These are phyloP conservation scores for Minunthozetes semirufus DNA, from an alignment of 2,888 invertebrate genomes.

Conservation along the genomic window DNA sequence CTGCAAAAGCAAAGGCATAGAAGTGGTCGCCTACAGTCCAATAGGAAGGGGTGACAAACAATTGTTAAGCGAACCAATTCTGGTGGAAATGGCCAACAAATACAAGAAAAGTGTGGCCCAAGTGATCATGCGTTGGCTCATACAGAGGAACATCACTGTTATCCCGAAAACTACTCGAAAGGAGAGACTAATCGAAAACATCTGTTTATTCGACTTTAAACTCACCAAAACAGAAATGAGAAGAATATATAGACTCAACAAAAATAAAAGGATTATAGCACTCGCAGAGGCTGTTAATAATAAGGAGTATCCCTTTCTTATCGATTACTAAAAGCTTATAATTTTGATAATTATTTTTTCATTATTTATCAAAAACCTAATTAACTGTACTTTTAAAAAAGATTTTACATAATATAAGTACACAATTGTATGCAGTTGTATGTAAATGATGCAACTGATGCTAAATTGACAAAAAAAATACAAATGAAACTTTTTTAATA, in stretches of 20 bases:
- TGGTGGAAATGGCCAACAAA: slow-evolving; percentile 59
- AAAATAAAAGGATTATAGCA: slow-evolving; percentile 49
- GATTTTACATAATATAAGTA: too few species aligned
- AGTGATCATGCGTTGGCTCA: slow-evolving; percentile 58
- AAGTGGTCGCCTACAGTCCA: slow-evolving; percentile 69
- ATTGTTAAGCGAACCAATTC: slow-evolving; percentile 62
- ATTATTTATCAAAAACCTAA: too few species aligned
- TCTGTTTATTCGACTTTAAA: slow-evolving; percentile 65
- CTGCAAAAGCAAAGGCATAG: slow-evolving; percentile 58
- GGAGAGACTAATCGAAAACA: slow-evolving; percentile 63
- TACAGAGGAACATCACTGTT: slow-evolving; percentile 63
- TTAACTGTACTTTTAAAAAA: too few species aligned
- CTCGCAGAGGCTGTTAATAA: too few species aligned
- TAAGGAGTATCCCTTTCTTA: too few species aligned
- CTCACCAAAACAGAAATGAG: slow-evolving; percentile 61
- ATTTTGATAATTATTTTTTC: too few species aligned
- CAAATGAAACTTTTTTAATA: too few species aligned
- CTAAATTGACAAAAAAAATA: too few species aligned
- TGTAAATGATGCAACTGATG: too few species aligned
- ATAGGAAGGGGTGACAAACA: slow-evolving; percentile 61
- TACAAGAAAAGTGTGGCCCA: slow-evolving; percentile 63
- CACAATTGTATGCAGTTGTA: too few species aligned
- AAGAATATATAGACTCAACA: slow-evolving; percentile 62
- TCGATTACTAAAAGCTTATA: too few species aligned
- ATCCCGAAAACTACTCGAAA: slow-evolving; percentile 80